Evolutionary conservation across 2,113 vertebrate species (phyloP), one percentile per base, ranked within the genome.

Genomic region (Pseudonaja textilis): DNA sequence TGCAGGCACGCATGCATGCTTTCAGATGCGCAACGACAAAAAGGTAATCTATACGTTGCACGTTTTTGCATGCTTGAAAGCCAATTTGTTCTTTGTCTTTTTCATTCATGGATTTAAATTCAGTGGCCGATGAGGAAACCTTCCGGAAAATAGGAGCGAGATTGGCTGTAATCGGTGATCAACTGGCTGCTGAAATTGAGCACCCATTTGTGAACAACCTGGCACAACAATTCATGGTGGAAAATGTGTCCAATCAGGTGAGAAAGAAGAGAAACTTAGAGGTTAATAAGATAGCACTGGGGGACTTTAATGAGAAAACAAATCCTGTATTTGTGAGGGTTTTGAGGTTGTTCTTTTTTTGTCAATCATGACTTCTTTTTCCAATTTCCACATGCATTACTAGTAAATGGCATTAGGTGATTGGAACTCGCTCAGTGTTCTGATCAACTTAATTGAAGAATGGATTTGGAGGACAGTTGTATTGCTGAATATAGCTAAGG

Each of bases 151-250:
- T 98, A 26, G 98, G 97, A 20, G 92, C 93, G 61, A 97, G 93
- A 20, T 97, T 98, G 0, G 97, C 97, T 39, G 57, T 91, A 47
- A 94, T 98, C 0, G 98, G 98, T 54, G 98, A 98, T 94, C 89
- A 93, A 45, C 29, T 98, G 87, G 95, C 97, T 18, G 91, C 0
- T 7, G 95, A 94, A 14, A 96, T 98, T 93, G 88, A 95, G 2
- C 87, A 81, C 0, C 29, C 81, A 1, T 89, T 96, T 61, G 96
- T 98, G 42, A 87, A 95, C 5, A 47, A 87, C 12, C 95, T 98
- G n/a, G 95, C 90, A 0, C 23, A 4, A 10, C 94, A 93, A 9
- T 96, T 98, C 4, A 29, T 42, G 90, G 95, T 95, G 9, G 11
- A 20, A 8, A 93, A 55, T 20, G 93, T 97, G 29, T 92, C 97